These are phyloP conservation scores for Rhamphomyia laevipes DNA, from an alignment of 2,888 invertebrate genomes.

Conservation along the genomic window DNA sequence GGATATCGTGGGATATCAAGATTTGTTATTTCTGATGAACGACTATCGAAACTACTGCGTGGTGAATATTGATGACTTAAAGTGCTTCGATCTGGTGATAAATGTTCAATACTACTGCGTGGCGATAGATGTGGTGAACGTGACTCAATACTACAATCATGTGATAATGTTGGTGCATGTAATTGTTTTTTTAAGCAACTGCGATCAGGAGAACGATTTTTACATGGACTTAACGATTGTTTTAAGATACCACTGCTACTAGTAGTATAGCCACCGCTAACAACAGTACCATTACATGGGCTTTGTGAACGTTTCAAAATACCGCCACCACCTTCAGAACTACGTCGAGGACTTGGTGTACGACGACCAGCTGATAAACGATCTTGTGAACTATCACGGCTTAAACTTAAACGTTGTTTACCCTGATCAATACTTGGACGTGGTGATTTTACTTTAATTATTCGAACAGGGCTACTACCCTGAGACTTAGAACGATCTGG, in stretches of 20 bases:
- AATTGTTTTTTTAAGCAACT: conserved; percentile 32
- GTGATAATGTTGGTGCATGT: conserved; percentile 19
- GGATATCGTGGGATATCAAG: conserved; percentile 24
- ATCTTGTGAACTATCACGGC: conserved; percentile 34
- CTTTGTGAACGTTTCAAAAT: conserved; percentile 32
- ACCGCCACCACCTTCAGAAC: conserved; percentile 33
- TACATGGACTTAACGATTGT: conserved; percentile 30
- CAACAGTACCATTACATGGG: conserved; percentile 16
- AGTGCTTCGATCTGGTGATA: conserved; percentile 31
- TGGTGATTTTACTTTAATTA: conserved; percentile 40
- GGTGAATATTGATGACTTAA: conserved; percentile 32
- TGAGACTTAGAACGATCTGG: conserved; percentile 36
- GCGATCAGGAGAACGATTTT: conserved; percentile 34
- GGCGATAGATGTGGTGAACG: conserved; percentile 35
- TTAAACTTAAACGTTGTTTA: conserved; percentile 25
- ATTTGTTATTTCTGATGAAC: conserved; percentile 30
- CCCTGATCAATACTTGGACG: conserved; percentile 44
- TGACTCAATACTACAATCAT: conserved; percentile 32
- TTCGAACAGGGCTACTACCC: conserved; percentile 35
- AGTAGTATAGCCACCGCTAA: conserved; percentile 3
- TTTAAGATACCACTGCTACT: conserved; percentile 29
- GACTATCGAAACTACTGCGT: conserved; percentile 34
- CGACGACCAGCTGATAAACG: conserved; percentile 28
- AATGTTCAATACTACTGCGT: conserved; percentile 32
- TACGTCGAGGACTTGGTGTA: conserved; percentile 33